Percentiles rank a stretch among this genome's conserved stretches.
Conservation (phyloP, 2,113 vertebrate species). For the Pollimyrus isidori region DNA sequence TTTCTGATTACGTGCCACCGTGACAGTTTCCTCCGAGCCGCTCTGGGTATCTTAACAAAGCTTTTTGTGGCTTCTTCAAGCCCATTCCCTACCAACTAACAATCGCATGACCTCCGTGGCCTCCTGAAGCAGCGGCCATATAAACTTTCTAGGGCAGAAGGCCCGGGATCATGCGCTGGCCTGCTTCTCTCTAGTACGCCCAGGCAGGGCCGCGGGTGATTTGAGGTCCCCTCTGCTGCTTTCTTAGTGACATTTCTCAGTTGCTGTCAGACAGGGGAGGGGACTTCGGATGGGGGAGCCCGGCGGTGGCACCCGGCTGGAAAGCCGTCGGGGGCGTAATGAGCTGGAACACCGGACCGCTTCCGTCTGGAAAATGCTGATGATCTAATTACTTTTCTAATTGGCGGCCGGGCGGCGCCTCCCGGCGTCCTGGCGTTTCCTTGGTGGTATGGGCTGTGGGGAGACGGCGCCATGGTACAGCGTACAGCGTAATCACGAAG, state of each 20-base stretch:
- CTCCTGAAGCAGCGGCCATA: background rate
- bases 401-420: background rate
- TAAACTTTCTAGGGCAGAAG: background rate
- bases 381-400: constrained; percentile 23
- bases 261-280: background rate
- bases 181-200: background rate
- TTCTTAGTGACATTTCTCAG: background rate
- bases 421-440: background rate
- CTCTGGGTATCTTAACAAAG: constrained; percentile 15
- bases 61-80: constrained; percentile 1
- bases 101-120: background rate
- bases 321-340: constrained; percentile 16
- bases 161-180: background rate
- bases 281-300: background rate
- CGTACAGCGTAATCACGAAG: background rate
- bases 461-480: too few relatives aligned
- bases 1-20: constrained; percentile 54
- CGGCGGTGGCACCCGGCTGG: background rate
- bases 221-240: background rate
- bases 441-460: background rate
- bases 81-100: background rate
- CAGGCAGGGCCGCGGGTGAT: background rate
- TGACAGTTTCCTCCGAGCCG: constrained; percentile 24
- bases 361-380: background rate
- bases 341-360: background rate